Percentiles rank a stretch among this genome's conserved stretches.
phyloP scores from a whole-genome alignment of 2,113 vertebrate species.

The Planiliza haematocheilus region DNA sequence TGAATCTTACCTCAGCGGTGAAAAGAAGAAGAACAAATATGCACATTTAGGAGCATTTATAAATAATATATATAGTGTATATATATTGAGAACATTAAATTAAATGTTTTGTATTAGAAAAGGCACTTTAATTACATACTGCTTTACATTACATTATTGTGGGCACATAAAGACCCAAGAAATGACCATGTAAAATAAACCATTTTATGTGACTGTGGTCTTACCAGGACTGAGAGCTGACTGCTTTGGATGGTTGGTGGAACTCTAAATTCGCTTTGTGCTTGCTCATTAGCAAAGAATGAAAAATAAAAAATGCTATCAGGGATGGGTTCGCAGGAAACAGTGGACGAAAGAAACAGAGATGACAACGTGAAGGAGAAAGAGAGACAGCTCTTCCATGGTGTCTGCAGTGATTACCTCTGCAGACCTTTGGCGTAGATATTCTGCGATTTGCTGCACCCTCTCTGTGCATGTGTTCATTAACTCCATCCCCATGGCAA shows the following conservation, averaged over 20 bases:
- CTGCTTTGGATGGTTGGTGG: neutral
- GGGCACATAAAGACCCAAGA: neutral
- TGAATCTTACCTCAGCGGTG: conserved; percentile 17
- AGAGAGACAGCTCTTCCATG: neutral
- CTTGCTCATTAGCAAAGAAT: conserved; percentile 7
- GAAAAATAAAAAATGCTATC: conserved; percentile 6
- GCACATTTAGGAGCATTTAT: conserved; percentile 44
- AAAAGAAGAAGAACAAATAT: conserved; percentile 6
- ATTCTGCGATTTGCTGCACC: conserved; percentile 26
- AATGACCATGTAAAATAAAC: conserved; percentile 2
- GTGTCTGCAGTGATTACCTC: conserved; percentile 23
- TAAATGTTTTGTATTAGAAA: conserved; percentile 21
- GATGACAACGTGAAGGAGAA: neutral
- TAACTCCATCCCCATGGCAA: conserved; percentile 68
- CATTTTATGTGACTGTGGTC: neutral
- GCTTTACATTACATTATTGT: conserved; percentile 23
- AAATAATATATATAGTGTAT: conserved; percentile 45
- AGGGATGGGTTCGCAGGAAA: neutral
- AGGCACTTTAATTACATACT: conserved; percentile 39
- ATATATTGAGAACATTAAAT: conserved; percentile 29
- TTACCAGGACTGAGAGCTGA: neutral
- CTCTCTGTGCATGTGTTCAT: conserved; percentile 50
- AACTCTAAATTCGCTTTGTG: neutral
- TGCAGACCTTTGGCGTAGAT: conserved; percentile 22
- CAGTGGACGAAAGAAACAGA: neutral